Evolutionary conservation across 2,797 vertebrate genomes (phyloP).

Genomic region (Tangara arthus): DNA sequence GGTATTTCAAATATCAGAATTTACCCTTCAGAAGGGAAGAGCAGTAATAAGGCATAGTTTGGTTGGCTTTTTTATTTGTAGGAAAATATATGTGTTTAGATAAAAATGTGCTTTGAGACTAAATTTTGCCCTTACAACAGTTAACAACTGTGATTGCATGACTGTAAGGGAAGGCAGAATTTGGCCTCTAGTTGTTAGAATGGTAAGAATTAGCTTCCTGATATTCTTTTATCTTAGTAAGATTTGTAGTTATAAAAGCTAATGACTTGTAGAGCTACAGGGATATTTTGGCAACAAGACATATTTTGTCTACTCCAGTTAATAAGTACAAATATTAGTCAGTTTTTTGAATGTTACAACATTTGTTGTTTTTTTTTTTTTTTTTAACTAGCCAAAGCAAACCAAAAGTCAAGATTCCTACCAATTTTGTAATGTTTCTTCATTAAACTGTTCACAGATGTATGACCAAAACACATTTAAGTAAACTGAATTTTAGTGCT

Average conservation of each 20-base stretch:
- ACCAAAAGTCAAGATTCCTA: neutral
- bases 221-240: neutral
- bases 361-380: too few species aligned
- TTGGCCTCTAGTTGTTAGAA: neutral
- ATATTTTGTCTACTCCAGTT: neutral
- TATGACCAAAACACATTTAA: neutral
- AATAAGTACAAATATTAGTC: neutral
- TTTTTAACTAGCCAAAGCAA: neutral
- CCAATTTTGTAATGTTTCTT: neutral
- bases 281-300: neutral
- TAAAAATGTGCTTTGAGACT: neutral
- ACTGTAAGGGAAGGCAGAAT: neutral
- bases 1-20: conserved; percentile 63
- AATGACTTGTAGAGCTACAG: conserved; percentile 7
- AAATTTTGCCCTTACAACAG: neutral
- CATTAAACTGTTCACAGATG: neutral
- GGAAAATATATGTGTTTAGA: neutral
- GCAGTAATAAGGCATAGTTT: neutral
- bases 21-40: conserved; percentile 70
- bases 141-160: neutral
- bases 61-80: neutral
- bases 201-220: neutral
- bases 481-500: neutral
- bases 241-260: conserved; percentile 4
- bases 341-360: neutral